Conservation (phyloP, 2,888 invertebrate species). For the Cryptocephalus moraei region DNA sequence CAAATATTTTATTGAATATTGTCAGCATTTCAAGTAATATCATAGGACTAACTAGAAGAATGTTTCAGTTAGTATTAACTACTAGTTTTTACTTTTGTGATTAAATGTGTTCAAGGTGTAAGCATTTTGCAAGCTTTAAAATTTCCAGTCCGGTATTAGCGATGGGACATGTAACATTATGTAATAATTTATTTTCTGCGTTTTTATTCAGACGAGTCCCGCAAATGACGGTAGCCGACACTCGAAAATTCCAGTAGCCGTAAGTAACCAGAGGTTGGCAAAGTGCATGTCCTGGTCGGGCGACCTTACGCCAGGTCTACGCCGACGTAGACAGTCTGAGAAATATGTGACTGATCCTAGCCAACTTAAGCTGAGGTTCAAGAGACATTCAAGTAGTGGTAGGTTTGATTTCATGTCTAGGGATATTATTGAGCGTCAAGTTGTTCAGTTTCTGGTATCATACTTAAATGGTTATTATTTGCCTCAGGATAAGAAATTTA, state of each 20-base stretch:
- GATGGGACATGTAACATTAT: too few species aligned
- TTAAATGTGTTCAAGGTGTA: too few species aligned
- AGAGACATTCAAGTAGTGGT: constrained; percentile 44
- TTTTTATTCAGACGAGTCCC: constrained; percentile 30
- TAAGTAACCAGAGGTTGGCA: constrained; percentile 46
- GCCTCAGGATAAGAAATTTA: too few species aligned
- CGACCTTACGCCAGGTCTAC: constrained; percentile 54
- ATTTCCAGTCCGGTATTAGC: too few species aligned
- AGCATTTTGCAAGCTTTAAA: too few species aligned
- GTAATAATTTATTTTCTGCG: too few species aligned
- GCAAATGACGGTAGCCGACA: constrained; percentile 36
- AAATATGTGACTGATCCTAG: constrained; percentile 81
- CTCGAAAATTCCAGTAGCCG: constrained; percentile 59
- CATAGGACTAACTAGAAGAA: too few species aligned
- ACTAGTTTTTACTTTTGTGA: too few species aligned
- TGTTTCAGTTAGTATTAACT: too few species aligned
- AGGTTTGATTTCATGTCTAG: constrained; percentile 6
- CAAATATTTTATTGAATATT: too few species aligned
- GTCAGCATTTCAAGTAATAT: too few species aligned
- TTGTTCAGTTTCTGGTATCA: background rate
- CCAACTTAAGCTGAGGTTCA: constrained; percentile 71
- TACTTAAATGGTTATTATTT: too few species aligned
- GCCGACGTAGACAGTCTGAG: constrained; percentile 65
- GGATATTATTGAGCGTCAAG: background rate
- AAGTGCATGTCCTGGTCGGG: constrained; percentile 65